phyloP scores from a whole-genome alignment of 2,797 vertebrate species.

The Ctenosaura bakeri region DNA sequence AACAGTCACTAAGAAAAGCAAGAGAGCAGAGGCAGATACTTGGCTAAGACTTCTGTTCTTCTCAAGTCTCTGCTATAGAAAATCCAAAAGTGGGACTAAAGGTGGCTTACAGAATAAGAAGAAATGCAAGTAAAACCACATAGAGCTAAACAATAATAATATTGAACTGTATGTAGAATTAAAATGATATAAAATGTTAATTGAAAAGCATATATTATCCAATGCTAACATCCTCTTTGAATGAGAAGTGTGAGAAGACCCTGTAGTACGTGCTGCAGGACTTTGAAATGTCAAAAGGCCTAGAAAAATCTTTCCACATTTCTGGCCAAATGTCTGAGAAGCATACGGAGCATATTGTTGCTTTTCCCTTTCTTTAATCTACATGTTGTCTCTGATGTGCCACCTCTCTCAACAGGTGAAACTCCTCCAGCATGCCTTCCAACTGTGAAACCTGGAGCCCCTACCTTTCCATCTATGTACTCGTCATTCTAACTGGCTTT shows the following conservation, averaged over 20 bases:
- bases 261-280: background rate
- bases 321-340: background rate
- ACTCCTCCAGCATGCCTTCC: conserved; percentile 39
- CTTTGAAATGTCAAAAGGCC: background rate
- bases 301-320: background rate
- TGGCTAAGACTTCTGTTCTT: background rate
- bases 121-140: background rate
- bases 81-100: background rate
- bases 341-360: no score
- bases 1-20: background rate
- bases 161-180: no score
- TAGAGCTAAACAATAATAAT: background rate
- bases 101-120: background rate
- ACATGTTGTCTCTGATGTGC: background rate
- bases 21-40: background rate
- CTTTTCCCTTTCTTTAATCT: no score
- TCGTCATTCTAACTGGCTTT: conserved; percentile 78
- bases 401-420: conserved; percentile 13
- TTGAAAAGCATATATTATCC: no score
- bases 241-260: background rate
- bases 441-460: background rate
- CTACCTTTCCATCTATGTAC: conserved; percentile 73
- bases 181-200: no score
- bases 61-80: no score
- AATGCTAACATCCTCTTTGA: no score